Evolutionary conservation across 1,140 invertebrate species (phyloP), one percentile per base, ranked within the genome.

Genomic region (Zaprionus gabonicus): DNA sequence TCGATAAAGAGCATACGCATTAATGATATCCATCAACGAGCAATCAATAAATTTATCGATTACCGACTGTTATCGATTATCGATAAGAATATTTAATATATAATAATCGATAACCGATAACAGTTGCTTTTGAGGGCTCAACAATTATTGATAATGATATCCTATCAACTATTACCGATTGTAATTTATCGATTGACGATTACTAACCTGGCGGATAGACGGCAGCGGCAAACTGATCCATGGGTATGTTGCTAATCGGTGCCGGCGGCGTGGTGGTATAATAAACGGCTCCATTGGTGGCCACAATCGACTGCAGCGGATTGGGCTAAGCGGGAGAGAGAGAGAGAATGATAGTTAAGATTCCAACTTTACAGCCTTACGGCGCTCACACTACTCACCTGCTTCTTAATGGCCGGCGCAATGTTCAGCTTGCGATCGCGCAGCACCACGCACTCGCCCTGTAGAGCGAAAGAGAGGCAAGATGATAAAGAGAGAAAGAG

Each of bases 361-460:
- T 51, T 5, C 4, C 17, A 7, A 12, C 17, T 36, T 7, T 10
- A 58, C 17, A 58, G n/a, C 3, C 3, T n/a, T 20, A 12, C 20
- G 5, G 17, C 9, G 17, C 28, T 12, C 27, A 10, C 25, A 13
- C 10, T 3, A 91, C 85, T 93, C 88, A 96, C 95, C 94, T 97
- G 97, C 93, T 98, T 98, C 88, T 97, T 97, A 73, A 98, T 96
- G 72, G 97, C 97, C 76, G 97, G 96, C n/a, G 97, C 97, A 93
- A 98, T 97, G 91, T 98, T 98, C 60, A 98, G 93, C 93, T 97
- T 97, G 81, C 97, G 94, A 91, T 97, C 96, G 91, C 96, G 95
- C 75, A 97, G 94, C 44, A 97, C 94, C 74, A 97, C 95, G 91
- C 96, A 95, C 74, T 96, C 96, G 56, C 95, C 94, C 95, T 96